Conservation (phyloP, 2,113 vertebrate genomes). For the Engystomops pustulosus region DNA sequence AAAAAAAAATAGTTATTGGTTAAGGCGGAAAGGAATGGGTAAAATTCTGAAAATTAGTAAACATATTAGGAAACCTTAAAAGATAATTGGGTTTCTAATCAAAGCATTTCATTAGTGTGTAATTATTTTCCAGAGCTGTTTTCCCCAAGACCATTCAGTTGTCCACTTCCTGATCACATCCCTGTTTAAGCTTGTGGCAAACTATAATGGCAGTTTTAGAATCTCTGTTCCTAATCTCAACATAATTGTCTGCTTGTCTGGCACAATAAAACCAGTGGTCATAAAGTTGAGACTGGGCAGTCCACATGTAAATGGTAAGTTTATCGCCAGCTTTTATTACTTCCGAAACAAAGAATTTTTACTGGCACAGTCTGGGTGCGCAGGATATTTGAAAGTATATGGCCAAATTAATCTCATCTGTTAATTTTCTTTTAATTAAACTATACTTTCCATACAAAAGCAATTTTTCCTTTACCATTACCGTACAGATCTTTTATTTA, state of each 20-base stretch:
- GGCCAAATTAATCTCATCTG: not conserved
- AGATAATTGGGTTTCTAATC: not conserved
- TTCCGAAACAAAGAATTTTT: not conserved
- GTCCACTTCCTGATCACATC: conserved; percentile 14
- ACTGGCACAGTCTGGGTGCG: not conserved
- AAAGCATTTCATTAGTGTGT: not conserved
- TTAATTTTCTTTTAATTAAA: conserved; percentile 13
- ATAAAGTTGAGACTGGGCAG: not conserved
- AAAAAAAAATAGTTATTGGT: no score
- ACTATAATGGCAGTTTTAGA: conserved; percentile 10
- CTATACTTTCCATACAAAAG: not conserved
- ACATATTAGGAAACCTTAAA: not conserved
- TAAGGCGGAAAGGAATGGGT: no score
- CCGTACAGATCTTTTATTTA: no score
- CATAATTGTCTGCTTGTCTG: conserved; percentile 9
- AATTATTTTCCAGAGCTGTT: not conserved
- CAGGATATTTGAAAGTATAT: conserved; percentile 2
- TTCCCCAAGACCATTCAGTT: not conserved
- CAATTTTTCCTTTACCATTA: not conserved
- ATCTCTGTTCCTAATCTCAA: not conserved
- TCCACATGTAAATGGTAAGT: not conserved
- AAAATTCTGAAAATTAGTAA: not conserved
- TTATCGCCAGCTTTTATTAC: conserved; percentile 23
- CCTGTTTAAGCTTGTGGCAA: not conserved
- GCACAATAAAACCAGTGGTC: conserved; percentile 5